phyloP scores from a whole-genome alignment of 2,888 invertebrate genomes.

The Pandemis heparana region DNA sequence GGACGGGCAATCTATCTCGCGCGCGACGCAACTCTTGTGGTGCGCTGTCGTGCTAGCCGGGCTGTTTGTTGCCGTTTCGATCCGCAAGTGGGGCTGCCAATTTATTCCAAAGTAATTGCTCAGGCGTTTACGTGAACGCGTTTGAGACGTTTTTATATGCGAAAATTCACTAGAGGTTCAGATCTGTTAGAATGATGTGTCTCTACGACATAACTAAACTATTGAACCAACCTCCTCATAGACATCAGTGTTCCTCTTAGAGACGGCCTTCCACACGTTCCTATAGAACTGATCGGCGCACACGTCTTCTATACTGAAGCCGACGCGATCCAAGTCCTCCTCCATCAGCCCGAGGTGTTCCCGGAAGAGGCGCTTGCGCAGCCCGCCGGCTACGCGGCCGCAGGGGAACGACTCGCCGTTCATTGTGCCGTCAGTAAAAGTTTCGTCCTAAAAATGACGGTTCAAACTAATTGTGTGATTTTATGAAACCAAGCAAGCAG shows the following conservation, averaged over 20 bases:
- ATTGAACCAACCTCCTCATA: slow-evolving; percentile 89
- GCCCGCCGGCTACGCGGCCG: slow-evolving; percentile 94
- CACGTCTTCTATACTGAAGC: slow-evolving; percentile 91
- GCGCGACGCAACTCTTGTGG: too few relatives aligned
- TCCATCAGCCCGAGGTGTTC: slow-evolving; percentile 94
- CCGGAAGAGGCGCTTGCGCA: slow-evolving; percentile 94
- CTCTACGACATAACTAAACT: too few relatives aligned
- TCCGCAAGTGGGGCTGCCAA: too few relatives aligned
- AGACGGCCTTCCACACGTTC: slow-evolving; percentile 93
- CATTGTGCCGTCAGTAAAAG: slow-evolving; percentile 92
- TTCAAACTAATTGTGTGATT: slow-evolving; percentile 98
- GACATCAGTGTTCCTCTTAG: slow-evolving; percentile 93
- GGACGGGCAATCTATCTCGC: too few relatives aligned
- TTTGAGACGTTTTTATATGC: too few relatives aligned
- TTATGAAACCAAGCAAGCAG: too few relatives aligned
- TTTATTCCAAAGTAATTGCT: too few relatives aligned
- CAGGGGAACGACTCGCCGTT: slow-evolving; percentile 92
- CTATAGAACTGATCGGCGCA: slow-evolving; percentile 93
- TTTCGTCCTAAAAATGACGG: slow-evolving; percentile 91
- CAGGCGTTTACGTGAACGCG: too few relatives aligned
- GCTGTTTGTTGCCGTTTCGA: too few relatives aligned
- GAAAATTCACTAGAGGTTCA: too few relatives aligned
- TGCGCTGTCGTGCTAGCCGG: too few relatives aligned
- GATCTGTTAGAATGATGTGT: too few relatives aligned
- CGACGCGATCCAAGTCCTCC: slow-evolving; percentile 74